Conservation (phyloP, 1,140 invertebrate genomes). For the Brachionus koreanus region DNA sequence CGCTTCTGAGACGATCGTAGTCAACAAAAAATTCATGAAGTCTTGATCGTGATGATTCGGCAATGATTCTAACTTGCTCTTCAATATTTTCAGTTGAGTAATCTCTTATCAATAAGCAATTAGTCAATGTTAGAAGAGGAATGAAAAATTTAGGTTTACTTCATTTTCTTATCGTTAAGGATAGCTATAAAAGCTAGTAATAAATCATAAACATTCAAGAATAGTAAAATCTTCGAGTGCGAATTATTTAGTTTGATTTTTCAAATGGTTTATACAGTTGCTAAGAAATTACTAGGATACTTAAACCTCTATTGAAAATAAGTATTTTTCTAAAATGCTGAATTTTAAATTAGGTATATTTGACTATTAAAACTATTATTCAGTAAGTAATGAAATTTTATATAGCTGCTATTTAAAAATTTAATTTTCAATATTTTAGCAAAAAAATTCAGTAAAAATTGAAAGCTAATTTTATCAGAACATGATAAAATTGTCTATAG, state of each 20-base stretch:
- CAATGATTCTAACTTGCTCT: slow-evolving; percentile 51
- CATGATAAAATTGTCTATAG: too few species aligned
- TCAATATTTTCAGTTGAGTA: slow-evolving; percentile 48
- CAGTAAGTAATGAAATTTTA: too few species aligned
- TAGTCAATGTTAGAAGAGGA: neutral
- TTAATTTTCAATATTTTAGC: too few species aligned
- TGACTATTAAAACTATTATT: too few species aligned
- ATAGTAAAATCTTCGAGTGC: neutral
- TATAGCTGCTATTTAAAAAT: too few species aligned
- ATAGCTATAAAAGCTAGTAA: neutral
- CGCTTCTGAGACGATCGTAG: slow-evolving; percentile 57
- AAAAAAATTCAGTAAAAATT: too few species aligned
- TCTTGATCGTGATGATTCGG: slow-evolving; percentile 54
- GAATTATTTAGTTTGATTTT: slow-evolving; percentile 26
- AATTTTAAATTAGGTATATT: neutral
- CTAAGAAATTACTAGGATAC: slow-evolving; percentile 16
- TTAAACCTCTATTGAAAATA: neutral
- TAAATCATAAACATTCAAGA: slow-evolving; percentile 18
- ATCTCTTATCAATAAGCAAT: neutral
- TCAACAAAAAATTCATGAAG: slow-evolving; percentile 57
- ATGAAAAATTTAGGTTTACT: neutral
- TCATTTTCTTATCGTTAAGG: slow-evolving; percentile 26
- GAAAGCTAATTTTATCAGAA: too few species aligned
- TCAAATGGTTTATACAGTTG: slow-evolving; percentile 9
- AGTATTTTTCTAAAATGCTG: neutral